A percentile compares a stretch with the other conserved stretches of the same genome.
Conservation (phyloP, 92 coral and sea anemone species). For the Micromussa lordhowensis region DNA sequence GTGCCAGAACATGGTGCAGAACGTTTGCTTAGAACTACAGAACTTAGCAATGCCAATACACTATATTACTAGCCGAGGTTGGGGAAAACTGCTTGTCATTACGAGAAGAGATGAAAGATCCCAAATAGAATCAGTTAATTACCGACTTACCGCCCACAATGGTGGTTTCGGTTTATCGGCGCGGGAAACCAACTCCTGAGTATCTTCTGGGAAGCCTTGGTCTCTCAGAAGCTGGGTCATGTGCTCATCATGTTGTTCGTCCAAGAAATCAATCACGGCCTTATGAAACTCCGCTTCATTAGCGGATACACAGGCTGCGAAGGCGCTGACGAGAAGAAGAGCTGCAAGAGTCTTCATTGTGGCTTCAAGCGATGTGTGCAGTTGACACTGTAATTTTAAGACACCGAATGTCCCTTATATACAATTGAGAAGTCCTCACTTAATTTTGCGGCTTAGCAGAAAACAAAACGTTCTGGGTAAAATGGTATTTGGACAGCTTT, state of each 20-base stretch:
- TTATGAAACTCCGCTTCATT: constrained; percentile 10
- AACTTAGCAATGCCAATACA: background rate
- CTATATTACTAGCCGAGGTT: background rate
- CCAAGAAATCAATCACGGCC: constrained; percentile 30
- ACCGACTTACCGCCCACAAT: background rate
- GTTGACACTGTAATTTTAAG: constrained; percentile 7
- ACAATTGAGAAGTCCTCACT: background rate
- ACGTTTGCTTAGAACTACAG: too few relatives aligned
- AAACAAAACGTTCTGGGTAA: background rate
- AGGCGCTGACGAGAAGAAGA: constrained; percentile 15
- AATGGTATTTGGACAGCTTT: constrained; percentile 24
- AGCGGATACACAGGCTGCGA: constrained; percentile 10
- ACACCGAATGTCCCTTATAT: constrained; percentile 3
- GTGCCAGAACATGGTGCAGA: too few relatives aligned
- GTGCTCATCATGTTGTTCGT: constrained; percentile 14
- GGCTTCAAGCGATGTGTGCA: constrained; percentile 24
- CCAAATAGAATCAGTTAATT: background rate
- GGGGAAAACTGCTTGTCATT: background rate
- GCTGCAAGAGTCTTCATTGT: constrained; percentile 39
- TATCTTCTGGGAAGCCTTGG: constrained; percentile 32
- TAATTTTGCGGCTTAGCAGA: background rate
- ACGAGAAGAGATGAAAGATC: background rate
- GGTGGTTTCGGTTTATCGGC: background rate
- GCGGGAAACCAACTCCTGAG: background rate
- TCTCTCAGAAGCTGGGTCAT: constrained; percentile 37